These are phyloP conservation scores for Drosophila prosaltans DNA, from an alignment of 1,140 invertebrate genomes.

Conservation along the genomic window DNA sequence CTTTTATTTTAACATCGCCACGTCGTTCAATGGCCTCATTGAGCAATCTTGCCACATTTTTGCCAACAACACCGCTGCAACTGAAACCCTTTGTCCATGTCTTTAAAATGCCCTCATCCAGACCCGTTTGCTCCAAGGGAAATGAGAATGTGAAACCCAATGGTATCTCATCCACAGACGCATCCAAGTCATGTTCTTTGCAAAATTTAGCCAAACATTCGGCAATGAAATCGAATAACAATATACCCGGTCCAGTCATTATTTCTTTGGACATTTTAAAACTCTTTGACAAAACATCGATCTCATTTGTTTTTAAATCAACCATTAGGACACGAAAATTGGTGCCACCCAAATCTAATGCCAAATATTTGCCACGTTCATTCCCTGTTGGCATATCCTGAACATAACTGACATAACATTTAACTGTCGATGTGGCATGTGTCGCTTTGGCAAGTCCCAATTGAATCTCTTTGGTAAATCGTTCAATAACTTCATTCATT, in stretches of 20 bases:
- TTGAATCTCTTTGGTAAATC: conserved; percentile 90
- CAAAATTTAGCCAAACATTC: conserved; percentile 96
- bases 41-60: conserved; percentile 94
- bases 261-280: conserved; percentile 95
- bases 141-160: conserved; percentile 99
- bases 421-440: conserved; percentile 91
- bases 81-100: conserved; percentile 90
- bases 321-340: conserved; percentile 98
- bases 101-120: conserved; percentile 93
- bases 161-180: conserved; percentile 82
- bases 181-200: conserved; percentile 87
- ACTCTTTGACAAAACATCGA: conserved; percentile 94
- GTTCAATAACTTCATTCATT: conserved; percentile 89
- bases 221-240: conserved; percentile 98
- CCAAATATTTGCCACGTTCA: conserved; percentile 97
- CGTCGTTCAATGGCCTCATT: conserved; percentile 89
- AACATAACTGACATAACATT: conserved; percentile 92
- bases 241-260: conserved; percentile 93
- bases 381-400: conserved; percentile 97
- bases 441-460: conserved; percentile 91
- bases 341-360: conserved; percentile 98
- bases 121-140: conserved; percentile 94
- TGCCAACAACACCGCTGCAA: conserved; percentile 83
- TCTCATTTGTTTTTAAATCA: conserved; percentile 90
- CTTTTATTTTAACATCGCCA: conserved; percentile 86